Percentiles rank a stretch among this genome's conserved stretches.
Evolutionary conservation across 2,113 vertebrate species (phyloP).

Genomic region (Odobenus rosmarus): DNA sequence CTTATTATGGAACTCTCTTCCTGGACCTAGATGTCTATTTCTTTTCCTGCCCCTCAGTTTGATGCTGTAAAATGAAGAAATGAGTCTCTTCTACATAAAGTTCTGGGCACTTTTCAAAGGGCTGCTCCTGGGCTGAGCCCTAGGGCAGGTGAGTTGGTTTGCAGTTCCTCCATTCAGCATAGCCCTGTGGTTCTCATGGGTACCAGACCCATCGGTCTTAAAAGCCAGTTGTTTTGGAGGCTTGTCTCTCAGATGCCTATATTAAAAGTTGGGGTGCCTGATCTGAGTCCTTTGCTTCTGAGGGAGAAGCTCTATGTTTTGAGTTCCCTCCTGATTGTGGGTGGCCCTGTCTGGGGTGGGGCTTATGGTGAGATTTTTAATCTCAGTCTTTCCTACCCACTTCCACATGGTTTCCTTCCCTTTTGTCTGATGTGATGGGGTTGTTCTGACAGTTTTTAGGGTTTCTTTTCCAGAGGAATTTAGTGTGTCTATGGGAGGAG

Average conservation of each 20-base stretch:
- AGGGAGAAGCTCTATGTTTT: neutral
- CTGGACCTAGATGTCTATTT: neutral
- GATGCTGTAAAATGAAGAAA: neutral
- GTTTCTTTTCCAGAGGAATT: neutral
- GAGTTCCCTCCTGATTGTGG: neutral
- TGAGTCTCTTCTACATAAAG: neutral
- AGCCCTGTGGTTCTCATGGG: neutral
- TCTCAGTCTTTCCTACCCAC: neutral
- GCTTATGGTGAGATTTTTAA: neutral
- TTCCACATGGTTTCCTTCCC: neutral
- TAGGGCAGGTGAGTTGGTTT: neutral
- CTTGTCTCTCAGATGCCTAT: neutral
- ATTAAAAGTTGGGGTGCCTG: neutral
- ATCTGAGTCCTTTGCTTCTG: neutral
- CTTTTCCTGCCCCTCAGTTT: neutral
- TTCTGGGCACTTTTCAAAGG: neutral
- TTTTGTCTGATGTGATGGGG: neutral
- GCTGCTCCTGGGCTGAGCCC: neutral
- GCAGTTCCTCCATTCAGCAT: neutral
- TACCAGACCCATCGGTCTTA: neutral
- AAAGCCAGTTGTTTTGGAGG: neutral
- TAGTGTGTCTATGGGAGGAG: neutral
- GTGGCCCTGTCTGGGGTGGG: neutral
- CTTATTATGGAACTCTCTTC: neutral
- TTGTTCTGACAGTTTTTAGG: neutral